phyloP scores from a whole-genome alignment of 2,113 vertebrate genomes.

The Plotosus lineatus region DNA sequence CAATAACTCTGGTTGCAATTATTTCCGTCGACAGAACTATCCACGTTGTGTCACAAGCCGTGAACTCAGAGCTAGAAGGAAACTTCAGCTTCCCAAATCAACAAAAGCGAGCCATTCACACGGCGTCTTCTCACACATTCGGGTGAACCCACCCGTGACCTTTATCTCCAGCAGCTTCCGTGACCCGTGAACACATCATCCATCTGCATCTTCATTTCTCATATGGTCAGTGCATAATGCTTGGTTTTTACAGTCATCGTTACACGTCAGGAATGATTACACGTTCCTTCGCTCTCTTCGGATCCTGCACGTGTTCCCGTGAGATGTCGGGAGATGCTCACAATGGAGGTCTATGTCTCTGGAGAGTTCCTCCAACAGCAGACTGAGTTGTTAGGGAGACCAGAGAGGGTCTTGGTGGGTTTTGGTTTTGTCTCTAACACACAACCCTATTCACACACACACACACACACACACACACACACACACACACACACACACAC shows the following conservation, averaged over 20 bases:
- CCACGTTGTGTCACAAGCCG: not conserved
- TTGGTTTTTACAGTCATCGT: not conserved
- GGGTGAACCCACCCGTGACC: not conserved
- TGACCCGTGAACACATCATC: not conserved
- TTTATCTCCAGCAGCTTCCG: not conserved
- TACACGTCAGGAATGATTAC: not conserved
- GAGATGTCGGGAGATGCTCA: not conserved
- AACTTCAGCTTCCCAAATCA: not conserved
- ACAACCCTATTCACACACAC: slow-evolving; percentile 50
- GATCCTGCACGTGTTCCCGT: not conserved
- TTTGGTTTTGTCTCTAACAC: slow-evolving; percentile 43
- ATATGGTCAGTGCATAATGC: not conserved
- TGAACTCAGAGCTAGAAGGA: not conserved
- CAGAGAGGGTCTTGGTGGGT: slow-evolving; percentile 45
- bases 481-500: slow-evolving; percentile 44
- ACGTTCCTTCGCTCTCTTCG: not conserved
- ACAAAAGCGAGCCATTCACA: not conserved
- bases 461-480: slow-evolving; percentile 29
- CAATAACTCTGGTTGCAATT: not conserved
- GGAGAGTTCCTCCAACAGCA: slow-evolving; percentile 39
- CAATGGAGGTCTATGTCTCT: slow-evolving; percentile 47
- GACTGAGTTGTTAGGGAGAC: slow-evolving; percentile 51
- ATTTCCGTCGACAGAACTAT: not conserved
- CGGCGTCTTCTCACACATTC: not conserved
- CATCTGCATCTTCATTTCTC: not conserved